Evolutionary conservation across 1,140 invertebrate species (phyloP), one percentile per base, ranked within the genome.

Genomic region (Chelonus insularis): DNA sequence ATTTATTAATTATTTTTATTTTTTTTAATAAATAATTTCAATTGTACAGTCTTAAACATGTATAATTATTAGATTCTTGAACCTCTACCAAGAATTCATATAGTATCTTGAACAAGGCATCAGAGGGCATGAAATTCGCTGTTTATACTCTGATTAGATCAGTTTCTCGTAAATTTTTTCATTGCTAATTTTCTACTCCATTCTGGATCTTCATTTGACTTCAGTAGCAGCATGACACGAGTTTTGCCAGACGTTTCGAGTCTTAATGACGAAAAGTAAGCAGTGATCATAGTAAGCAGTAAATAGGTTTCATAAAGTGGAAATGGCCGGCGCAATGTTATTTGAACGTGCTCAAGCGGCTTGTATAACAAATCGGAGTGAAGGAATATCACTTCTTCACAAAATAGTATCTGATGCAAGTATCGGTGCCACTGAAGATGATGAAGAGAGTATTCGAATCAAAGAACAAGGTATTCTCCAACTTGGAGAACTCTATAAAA

Each of bases 401-500:
- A 87, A 91, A 82, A 88, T 91, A 65, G 86, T 88, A 65, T 85
- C 86, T 52, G 86, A 88, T 68, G 86, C 88, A 57, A 81, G 72
- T 41, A 77, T 78, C 58, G 88, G 88, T 65, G 77, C 86, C 3
- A 85, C 86, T 61, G 88, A 90, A 67, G 89, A 91, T 75, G 88
- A 94, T 78, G 93, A 96, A 76, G 92, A 95, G 74, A 88, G 87
- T 65, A 92, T 96, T 70, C 87, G 90, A 57, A 87, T 89, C 14
- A 95, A 95, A 76, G 95, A 97, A 72, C 92, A 94, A 75, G 89
- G 91, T 34, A 96, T 97, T 45, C 79, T 96, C 45, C 91, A 95
- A 71, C 84, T 96, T 32, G 95, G 93, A 11, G 89, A 93, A 73
- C 86, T 92, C 54, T 94, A 95, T 73, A 93, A 94, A 79, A 93